Percentiles rank a stretch among this genome's conserved stretches.
These are phyloP conservation scores for Enteromius radiatus DNA, from an alignment of 2,797 vertebrate species.

Conservation along the genomic window DNA sequence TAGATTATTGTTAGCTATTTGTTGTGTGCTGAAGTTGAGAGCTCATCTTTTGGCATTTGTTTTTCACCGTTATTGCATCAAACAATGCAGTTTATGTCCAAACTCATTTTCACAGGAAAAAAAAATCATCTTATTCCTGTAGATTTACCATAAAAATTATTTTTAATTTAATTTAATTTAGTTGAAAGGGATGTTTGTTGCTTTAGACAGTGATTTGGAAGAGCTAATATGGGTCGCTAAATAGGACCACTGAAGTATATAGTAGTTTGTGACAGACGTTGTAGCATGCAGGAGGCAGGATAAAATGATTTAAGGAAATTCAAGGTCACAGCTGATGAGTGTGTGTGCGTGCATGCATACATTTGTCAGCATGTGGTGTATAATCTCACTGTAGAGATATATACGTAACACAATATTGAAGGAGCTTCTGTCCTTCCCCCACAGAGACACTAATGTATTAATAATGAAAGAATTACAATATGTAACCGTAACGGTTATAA, in stretches of 20 bases:
- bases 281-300: neutral
- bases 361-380: neutral
- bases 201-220: neutral
- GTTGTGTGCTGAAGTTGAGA: neutral
- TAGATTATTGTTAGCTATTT: neutral
- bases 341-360: neutral
- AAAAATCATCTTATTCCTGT: too few relatives aligned
- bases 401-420: neutral
- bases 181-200: neutral
- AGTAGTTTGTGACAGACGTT: neutral
- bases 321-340: slow-evolving; percentile 11
- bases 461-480: slow-evolving; percentile 8
- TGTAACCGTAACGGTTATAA: neutral
- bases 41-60: neutral
- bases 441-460: slow-evolving; percentile 4
- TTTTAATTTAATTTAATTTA: neutral
- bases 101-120: neutral
- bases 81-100: neutral
- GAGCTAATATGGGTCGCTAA: neutral
- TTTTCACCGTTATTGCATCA: neutral
- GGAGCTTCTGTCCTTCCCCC: neutral
- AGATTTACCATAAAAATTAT: too few relatives aligned
- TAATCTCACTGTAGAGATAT: slow-evolving; percentile 1
- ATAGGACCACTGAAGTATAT: neutral
- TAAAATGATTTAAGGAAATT: neutral